Percentiles rank a stretch among this genome's conserved stretches.
Evolutionary conservation across 2,113 vertebrate genomes (phyloP).

Genomic region (Plecotus auritus): DNA sequence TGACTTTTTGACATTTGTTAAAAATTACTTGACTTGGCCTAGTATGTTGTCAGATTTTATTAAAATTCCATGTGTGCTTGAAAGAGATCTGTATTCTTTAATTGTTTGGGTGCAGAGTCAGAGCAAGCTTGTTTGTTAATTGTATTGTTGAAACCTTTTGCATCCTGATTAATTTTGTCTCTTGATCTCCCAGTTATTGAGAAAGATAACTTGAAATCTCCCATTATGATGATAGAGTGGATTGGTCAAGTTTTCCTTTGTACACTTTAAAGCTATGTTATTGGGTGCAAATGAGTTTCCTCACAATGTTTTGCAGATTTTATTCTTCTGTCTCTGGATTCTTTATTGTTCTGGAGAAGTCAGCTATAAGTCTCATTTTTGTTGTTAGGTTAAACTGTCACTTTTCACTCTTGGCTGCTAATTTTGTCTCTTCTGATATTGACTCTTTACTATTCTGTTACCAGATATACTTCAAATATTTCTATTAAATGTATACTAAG

Average conservation of each 20-base stretch:
- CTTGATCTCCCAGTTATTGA: not conserved
- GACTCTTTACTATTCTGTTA: not conserved
- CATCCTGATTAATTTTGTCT: not conserved
- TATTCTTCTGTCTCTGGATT: not conserved
- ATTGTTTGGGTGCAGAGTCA: not conserved
- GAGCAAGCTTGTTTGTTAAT: not conserved
- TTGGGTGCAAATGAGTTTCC: not conserved
- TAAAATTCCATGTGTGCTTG: not conserved
- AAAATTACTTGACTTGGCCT: not conserved
- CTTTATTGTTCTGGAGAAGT: not conserved
- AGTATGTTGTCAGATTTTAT: not conserved
- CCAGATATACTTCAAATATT: not conserved
- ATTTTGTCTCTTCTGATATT: not conserved
- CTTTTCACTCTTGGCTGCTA: not conserved
- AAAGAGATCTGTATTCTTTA: not conserved
- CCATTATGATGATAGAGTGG: not conserved
- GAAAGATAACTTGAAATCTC: not conserved
- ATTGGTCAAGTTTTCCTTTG: not conserved
- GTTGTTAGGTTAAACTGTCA: not conserved
- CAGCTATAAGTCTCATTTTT: not conserved
- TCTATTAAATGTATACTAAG: not conserved
- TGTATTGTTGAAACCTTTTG: not conserved
- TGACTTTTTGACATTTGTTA: conserved; percentile 24
- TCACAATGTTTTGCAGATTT: not conserved
- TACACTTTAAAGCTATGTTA: not conserved